These are phyloP conservation scores for Drosophila cardini DNA, from an alignment of 1,140 invertebrate genomes.

Conservation along the genomic window DNA sequence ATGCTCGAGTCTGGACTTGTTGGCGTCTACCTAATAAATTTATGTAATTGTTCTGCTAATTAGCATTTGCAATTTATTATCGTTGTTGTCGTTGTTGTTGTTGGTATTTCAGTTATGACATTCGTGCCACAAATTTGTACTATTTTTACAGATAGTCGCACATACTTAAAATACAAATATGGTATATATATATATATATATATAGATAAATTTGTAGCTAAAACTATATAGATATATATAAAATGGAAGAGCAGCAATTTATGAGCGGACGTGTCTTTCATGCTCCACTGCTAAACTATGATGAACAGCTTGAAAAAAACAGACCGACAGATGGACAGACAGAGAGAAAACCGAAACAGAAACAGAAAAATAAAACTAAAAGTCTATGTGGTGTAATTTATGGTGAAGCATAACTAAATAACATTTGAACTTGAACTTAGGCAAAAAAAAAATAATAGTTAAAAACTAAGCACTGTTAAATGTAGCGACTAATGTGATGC, in stretches of 20 bases:
- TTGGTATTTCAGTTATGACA: constrained; percentile 67
- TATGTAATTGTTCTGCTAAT: constrained; percentile 76
- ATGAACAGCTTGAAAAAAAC: constrained; percentile 60
- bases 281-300: constrained; percentile 70
- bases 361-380: constrained; percentile 39
- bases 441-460: constrained; percentile 32
- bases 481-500: not conserved
- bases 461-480: constrained; percentile 19
- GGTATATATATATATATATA: constrained; percentile 17
- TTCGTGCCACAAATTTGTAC: constrained; percentile 67
- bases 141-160: constrained; percentile 46
- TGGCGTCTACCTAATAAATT: constrained; percentile 75
- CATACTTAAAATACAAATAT: constrained; percentile 8
- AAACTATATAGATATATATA: constrained; percentile 16
- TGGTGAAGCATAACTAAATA: constrained; percentile 47
- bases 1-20: constrained; percentile 45
- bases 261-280: constrained; percentile 80
- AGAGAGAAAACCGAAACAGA: constrained; percentile 24
- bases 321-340: constrained; percentile 13
- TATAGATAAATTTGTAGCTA: not conserved
- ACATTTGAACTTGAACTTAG: constrained; percentile 52
- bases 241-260: constrained; percentile 62
- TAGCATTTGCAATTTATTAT: constrained; percentile 66
- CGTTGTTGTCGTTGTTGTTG: constrained; percentile 54
- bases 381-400: constrained; percentile 43